Evolutionary conservation across 2,797 vertebrate species (phyloP).

Genomic region (Bovichtus variegatus): DNA sequence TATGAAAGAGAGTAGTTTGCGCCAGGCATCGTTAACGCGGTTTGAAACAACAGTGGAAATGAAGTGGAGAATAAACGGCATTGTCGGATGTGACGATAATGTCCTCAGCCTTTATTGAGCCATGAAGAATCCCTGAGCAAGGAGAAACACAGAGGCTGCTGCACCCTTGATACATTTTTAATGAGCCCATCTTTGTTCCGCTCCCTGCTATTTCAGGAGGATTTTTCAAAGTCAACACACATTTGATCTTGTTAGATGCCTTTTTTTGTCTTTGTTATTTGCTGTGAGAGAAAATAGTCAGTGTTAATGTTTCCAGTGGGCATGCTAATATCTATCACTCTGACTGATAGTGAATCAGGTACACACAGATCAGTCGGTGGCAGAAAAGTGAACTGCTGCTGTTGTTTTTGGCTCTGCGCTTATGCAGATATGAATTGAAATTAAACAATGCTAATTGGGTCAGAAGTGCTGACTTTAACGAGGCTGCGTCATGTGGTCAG

Average conservation of each 20-base stretch:
- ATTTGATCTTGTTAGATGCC: constrained; percentile 42
- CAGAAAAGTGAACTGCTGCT: too few species aligned
- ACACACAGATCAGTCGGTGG: background rate
- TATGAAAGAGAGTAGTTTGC: background rate
- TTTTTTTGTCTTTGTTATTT: constrained; percentile 39
- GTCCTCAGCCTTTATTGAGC: constrained; percentile 56
- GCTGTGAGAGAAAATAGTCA: constrained; percentile 13
- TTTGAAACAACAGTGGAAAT: constrained; percentile 11
- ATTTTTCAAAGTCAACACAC: constrained; percentile 60
- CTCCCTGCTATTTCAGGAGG: constrained; percentile 63
- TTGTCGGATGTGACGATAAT: constrained; percentile 43
- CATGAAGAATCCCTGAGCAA: constrained; percentile 62
- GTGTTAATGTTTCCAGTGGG: constrained; percentile 1
- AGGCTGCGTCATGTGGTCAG: background rate
- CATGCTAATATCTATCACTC: constrained; percentile 4
- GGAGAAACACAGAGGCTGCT: constrained; percentile 58
- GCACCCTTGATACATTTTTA: constrained; percentile 72
- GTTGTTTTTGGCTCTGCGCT: too few species aligned
- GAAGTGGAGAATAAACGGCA: constrained; percentile 34
- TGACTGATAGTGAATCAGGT: background rate
- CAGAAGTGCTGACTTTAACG: background rate
- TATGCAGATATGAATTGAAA: background rate
- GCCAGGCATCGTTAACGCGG: constrained; percentile 3
- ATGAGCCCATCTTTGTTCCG: constrained; percentile 63
- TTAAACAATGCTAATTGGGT: background rate